Conservation (phyloP, 2,888 invertebrate genomes). For the Pachymerium ferrugineum region DNA sequence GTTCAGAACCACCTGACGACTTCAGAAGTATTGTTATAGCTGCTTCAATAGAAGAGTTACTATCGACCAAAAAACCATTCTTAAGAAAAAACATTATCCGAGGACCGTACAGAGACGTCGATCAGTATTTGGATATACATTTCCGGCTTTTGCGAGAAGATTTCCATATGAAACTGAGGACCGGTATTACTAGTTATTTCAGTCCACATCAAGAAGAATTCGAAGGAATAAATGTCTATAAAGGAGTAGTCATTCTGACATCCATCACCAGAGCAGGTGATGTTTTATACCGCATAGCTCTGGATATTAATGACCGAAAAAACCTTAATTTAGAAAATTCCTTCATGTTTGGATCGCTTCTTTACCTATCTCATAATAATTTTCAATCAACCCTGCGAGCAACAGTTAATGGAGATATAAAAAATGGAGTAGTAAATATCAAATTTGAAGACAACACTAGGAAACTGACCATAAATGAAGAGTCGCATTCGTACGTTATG, state of each 20-base stretch:
- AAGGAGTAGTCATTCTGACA: not conserved
- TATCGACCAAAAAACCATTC: slow-evolving; percentile 46
- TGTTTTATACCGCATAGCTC: not conserved
- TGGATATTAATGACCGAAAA: not conserved
- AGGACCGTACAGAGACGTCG: slow-evolving; percentile 59
- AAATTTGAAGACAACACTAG: slow-evolving; percentile 17
- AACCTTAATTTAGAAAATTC: slow-evolving; percentile 13
- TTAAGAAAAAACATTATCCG: slow-evolving; percentile 57
- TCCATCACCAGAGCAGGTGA: not conserved
- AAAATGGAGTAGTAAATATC: not conserved
- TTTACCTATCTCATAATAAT: slow-evolving; percentile 34
- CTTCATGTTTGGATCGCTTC: slow-evolving; percentile 29
- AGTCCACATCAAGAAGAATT: not conserved
- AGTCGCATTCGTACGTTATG: not conserved
- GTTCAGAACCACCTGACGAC: too few species aligned
- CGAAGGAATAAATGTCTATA: not conserved
- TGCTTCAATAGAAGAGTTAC: slow-evolving; percentile 45
- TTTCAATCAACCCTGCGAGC: slow-evolving; percentile 31
- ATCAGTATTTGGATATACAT: slow-evolving; percentile 71
- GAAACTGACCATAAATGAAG: not conserved
- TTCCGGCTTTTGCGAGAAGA: slow-evolving; percentile 73
- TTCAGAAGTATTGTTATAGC: slow-evolving; percentile 46
- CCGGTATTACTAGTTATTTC: slow-evolving; percentile 57
- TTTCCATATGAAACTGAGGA: slow-evolving; percentile 65
- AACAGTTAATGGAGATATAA: not conserved